phyloP scores from a whole-genome alignment of 2,797 vertebrate species.

The Vipera latastei region DNA sequence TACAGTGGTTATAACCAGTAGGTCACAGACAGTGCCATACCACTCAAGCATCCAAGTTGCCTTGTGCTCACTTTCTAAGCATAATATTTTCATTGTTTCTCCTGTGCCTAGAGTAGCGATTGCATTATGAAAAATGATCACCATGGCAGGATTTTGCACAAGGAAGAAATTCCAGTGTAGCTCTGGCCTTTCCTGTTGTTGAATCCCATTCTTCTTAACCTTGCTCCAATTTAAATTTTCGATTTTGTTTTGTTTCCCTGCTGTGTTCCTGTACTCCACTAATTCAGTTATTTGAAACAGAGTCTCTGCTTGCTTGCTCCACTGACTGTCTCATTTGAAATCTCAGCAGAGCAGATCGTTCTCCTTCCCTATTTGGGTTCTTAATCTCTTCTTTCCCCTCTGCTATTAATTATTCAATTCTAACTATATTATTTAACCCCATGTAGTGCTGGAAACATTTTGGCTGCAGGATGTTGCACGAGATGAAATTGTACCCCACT shows the following conservation, averaged over 20 bases:
- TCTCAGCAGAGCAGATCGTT: conserved; percentile 39
- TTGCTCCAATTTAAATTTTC: not conserved
- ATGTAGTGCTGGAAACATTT: not conserved
- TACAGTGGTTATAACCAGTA: not conserved
- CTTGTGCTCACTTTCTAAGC: not conserved
- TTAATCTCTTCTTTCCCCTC: conserved; percentile 31
- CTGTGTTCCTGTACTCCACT: not conserved
- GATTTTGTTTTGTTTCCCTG: not conserved
- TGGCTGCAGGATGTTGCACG: not conserved
- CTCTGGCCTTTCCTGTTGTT: not conserved
- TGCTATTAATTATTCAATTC: conserved; percentile 42
- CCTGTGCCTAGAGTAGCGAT: not conserved
- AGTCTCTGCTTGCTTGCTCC: not conserved
- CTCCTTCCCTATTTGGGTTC: conserved; percentile 14
- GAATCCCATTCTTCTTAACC: not conserved
- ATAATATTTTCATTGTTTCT: not conserved
- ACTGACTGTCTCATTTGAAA: conserved; percentile 30
- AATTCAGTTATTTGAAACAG: not conserved
- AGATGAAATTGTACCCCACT: conserved; percentile 18
- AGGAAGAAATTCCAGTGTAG: not conserved
- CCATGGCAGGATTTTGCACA: not conserved
- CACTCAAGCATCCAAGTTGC: not conserved
- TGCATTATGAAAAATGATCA: not conserved
- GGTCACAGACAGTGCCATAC: not conserved
- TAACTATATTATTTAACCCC: conserved; percentile 35